Evolutionary conservation across 1,140 invertebrate genomes (phyloP).

Genomic region (Formica exsecta): DNA sequence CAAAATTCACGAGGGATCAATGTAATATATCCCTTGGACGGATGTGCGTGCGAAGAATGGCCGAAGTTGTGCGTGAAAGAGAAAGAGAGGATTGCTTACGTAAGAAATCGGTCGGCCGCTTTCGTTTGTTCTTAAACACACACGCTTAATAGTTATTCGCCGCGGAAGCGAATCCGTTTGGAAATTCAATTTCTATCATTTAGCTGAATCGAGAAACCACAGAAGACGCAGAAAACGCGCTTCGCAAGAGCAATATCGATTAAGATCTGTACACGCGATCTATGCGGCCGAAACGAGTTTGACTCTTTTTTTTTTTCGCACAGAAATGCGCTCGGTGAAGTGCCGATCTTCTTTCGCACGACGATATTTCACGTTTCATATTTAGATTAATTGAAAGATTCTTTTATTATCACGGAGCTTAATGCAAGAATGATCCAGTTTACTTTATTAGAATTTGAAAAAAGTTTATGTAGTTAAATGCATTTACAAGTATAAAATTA

Average conservation of each 20-base stretch:
- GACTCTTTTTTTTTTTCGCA: constrained; percentile 12
- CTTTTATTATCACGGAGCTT: too few species aligned
- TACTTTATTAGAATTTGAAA: too few species aligned
- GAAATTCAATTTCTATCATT: constrained; percentile 13
- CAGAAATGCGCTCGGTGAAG: background rate
- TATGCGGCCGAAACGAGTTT: background rate
- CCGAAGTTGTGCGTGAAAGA: background rate
- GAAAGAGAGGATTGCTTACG: background rate
- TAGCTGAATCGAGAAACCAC: background rate
- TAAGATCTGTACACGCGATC: constrained; percentile 10
- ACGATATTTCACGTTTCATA: background rate
- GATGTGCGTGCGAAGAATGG: background rate
- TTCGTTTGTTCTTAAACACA: constrained; percentile 3
- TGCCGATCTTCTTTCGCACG: constrained; percentile 13
- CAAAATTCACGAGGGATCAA: constrained; percentile 7
- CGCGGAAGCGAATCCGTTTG: background rate
- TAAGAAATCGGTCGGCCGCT: constrained; percentile 10
- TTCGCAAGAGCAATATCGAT: constrained; percentile 14
- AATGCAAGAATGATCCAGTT: too few species aligned
- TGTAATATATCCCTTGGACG: background rate
- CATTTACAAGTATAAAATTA: too few species aligned
- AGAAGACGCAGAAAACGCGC: too few species aligned
- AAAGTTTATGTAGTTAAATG: too few species aligned
- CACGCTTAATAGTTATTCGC: constrained; percentile 1
- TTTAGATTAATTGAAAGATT: too few species aligned